Conservation (phyloP, 2,113 vertebrate genomes). For the Tychaedon coryphoeus region DNA sequence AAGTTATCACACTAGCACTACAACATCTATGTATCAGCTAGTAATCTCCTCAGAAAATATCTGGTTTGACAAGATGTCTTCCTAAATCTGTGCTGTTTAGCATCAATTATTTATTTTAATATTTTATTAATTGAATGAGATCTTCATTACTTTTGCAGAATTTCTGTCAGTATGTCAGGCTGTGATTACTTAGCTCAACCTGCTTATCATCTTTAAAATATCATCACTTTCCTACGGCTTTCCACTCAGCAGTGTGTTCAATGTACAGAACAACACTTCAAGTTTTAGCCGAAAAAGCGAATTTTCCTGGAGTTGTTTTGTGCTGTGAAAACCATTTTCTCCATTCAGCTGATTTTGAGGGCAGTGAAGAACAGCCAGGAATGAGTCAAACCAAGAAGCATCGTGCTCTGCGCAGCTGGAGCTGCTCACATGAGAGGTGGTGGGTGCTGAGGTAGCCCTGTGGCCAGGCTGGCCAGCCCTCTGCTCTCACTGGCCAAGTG, state of each 20-base stretch:
- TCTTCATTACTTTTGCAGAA: neutral
- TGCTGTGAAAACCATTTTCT: neutral
- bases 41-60: neutral
- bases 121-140: neutral
- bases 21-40: neutral
- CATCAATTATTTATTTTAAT: neutral
- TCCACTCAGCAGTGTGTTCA: neutral
- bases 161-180: neutral
- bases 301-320: neutral
- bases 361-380: neutral
- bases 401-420: neutral
- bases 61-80: neutral
- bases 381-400: neutral
- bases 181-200: neutral
- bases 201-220: neutral
- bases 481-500: neutral
- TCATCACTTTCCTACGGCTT: neutral
- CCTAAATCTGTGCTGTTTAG: neutral
- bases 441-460: accelerated
- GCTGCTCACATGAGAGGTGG: accelerated
- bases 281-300: neutral
- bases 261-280: neutral
- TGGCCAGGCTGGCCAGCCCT: neutral
- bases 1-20: neutral
- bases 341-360: neutral